Conservation (phyloP, 2,113 vertebrate species). For the Pachycephala philippinensis region DNA sequence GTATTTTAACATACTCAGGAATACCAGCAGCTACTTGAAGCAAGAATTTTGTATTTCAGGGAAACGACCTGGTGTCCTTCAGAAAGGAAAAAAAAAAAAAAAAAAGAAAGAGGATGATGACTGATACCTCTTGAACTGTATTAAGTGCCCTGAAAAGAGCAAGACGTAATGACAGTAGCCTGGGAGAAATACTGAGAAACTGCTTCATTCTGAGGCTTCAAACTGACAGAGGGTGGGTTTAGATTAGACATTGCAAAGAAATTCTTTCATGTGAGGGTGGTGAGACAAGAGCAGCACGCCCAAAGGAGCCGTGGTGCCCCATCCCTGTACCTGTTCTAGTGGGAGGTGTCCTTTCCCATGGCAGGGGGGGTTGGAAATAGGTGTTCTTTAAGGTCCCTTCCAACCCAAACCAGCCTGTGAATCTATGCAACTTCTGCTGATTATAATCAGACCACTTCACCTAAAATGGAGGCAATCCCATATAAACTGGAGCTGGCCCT, state of each 20-base stretch:
- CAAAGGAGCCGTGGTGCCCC: background rate
- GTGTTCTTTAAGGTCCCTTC: background rate
- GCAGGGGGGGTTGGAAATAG: background rate
- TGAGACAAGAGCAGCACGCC: background rate
- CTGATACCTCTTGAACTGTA: background rate
- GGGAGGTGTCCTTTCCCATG: background rate
- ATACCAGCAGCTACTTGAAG: background rate
- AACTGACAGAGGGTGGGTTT: background rate
- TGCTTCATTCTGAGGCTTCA: background rate
- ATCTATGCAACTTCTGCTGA: background rate
- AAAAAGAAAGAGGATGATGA: background rate
- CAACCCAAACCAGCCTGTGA: background rate
- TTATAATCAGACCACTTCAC: background rate
- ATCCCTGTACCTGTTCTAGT: background rate
- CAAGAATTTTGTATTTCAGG: background rate
- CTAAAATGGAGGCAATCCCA: background rate
- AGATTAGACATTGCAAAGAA: background rate
- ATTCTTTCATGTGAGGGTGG: background rate
- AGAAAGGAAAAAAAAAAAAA: background rate
- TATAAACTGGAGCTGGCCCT: background rate
- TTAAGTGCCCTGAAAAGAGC: background rate
- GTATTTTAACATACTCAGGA: background rate
- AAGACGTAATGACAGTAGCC: background rate
- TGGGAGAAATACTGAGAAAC: background rate
- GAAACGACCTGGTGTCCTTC: background rate